These are phyloP conservation scores for Himalopsyche tibetana DNA, from an alignment of 2,888 invertebrate species.

Conservation along the genomic window DNA sequence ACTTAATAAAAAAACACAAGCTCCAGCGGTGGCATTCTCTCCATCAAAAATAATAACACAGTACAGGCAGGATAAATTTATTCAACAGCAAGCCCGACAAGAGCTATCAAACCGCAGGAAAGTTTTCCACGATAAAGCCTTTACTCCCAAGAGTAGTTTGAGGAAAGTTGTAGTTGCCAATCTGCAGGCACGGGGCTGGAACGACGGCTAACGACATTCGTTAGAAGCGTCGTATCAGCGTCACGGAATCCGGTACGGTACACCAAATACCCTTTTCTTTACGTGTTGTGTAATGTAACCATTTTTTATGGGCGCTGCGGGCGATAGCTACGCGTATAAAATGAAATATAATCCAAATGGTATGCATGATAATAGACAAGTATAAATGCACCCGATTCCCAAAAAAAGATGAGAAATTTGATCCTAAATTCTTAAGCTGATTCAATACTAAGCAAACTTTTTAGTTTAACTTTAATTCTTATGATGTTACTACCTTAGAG, in stretches of 20 bases:
- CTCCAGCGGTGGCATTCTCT: not conserved
- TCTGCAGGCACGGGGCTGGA: slow-evolving; percentile 25
- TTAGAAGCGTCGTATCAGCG: slow-evolving; percentile 28
- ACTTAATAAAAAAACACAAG: slow-evolving; percentile 10
- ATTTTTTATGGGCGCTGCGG: not conserved
- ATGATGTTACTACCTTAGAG: too few species aligned
- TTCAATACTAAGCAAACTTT: too few species aligned
- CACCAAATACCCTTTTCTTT: slow-evolving; percentile 20
- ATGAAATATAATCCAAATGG: not conserved
- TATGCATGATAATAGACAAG: too few species aligned
- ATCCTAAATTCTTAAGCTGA: too few species aligned
- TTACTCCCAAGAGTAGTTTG: slow-evolving; percentile 24
- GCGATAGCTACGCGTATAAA: not conserved
- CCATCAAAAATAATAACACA: slow-evolving; percentile 15
- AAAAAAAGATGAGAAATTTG: too few species aligned
- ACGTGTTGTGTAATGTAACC: slow-evolving; percentile 11
- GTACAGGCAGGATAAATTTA: slow-evolving; percentile 29
- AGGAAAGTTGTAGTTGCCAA: slow-evolving; percentile 30
- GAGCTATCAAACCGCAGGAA: slow-evolving; percentile 26
- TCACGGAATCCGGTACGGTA: slow-evolving; percentile 16
- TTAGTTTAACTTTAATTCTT: too few species aligned
- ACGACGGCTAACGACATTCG: slow-evolving; percentile 27
- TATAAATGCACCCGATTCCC: too few species aligned
- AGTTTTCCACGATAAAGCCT: slow-evolving; percentile 30
- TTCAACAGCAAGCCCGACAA: slow-evolving; percentile 15